Evolutionary conservation across 1,140 invertebrate genomes (phyloP), one percentile per base, ranked within the genome.

Genomic region (Aphaenogaster ashmeadi): DNA sequence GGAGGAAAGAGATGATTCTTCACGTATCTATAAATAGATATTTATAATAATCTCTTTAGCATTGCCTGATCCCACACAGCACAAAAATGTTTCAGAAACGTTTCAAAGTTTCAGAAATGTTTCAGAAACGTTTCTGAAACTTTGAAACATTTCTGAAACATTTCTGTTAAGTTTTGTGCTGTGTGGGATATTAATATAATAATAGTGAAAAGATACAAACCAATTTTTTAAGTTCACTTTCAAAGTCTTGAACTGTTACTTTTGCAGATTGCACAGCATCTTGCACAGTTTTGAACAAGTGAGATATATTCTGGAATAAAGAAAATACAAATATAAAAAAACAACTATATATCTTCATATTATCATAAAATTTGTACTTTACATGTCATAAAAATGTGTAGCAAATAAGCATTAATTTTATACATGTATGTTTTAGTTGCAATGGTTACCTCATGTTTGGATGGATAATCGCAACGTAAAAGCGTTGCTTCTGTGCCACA

Each of bases 231-330:
- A 94, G 44, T 79, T 91, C 90, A 86, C 78, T 85, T 85, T 91
- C 83, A 87, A 94, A 56, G 41, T 94, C 93, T 87, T 91, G 86
- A 21, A 95, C 86, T 27, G 88, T 77, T 85, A 21, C 78, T 93
- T 92, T 93, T 80, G 92, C 89, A 79, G 87, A 89, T 66, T 90
- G 89, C 84, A 94, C 91, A 44, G 85, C 86, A 50, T 91, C 91
- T 85, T 94, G 92, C 38, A 94, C 74, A 8, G 56, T 88, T 90
- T 93, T 94, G 41, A 94, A 92, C 11, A 91, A 79, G 8, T 90
- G 87, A 56, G 90, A 87, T 74, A 89, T 74, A 77, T 83, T 92
- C 93, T 94, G 52, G 6, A 90, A 72, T 11, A 80, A 80, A 21
- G 54, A 52, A 86, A 77, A 66, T 72, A 72, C 11, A 86, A 78